These are phyloP conservation scores for Gadus macrocephalus DNA, from an alignment of 2,113 vertebrate genomes.

Conservation along the genomic window DNA sequence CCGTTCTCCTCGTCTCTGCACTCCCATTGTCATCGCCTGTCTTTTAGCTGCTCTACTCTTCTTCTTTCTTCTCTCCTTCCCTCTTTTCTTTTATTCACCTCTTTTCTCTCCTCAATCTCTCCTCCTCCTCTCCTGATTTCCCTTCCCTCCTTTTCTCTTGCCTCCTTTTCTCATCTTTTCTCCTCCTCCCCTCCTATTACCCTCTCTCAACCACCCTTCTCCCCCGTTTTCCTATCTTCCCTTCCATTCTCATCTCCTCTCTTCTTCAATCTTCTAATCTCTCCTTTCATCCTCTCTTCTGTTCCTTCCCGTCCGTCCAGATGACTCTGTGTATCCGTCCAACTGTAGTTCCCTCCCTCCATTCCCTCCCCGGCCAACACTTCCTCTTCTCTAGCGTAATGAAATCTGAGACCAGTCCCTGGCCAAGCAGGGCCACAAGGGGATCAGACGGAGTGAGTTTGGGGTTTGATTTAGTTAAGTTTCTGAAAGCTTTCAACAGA, in stretches of 20 bases:
- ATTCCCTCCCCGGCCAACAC: neutral
- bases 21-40: neutral
- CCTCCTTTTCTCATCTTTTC: neutral
- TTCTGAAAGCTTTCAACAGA: slow-evolving; percentile 44
- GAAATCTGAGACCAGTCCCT: slow-evolving; percentile 56
- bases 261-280: slow-evolving; percentile 2
- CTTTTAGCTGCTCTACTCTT: neutral
- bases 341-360: neutral
- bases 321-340: slow-evolving; percentile 21
- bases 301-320: slow-evolving; percentile 3
- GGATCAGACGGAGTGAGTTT: slow-evolving; percentile 17
- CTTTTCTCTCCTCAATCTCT: neutral
- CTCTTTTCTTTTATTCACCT: neutral
- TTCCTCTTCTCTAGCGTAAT: slow-evolving; percentile 32
- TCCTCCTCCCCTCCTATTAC: neutral
- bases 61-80: slow-evolving; percentile 8
- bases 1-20: no score
- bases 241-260: neutral
- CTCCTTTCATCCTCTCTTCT: slow-evolving; percentile 6
- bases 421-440: slow-evolving; percentile 41
- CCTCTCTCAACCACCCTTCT: neutral
- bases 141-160: slow-evolving; percentile 1
- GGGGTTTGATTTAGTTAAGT: slow-evolving; percentile 52
- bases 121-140: neutral
- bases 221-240: slow-evolving; percentile 8